Base-by-base conservation (phyloP, 1,140 invertebrate genomes). In the Atta texana region DNA sequence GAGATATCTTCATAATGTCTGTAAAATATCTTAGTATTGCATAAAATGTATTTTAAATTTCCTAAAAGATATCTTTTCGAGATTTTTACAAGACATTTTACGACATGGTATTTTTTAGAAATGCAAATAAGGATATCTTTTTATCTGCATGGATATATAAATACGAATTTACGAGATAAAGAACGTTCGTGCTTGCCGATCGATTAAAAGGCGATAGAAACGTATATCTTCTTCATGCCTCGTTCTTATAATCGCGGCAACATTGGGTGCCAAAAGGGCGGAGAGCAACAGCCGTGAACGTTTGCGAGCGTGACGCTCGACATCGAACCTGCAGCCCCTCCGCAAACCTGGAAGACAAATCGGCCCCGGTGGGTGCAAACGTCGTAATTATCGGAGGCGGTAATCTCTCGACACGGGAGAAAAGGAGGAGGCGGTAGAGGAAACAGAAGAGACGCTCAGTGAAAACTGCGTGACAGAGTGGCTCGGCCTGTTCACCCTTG, bases 381-480 rank as follows among this genome's bases (percentile, higher is more conserved):
- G 92, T 93, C 92, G 91, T 92, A 91, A 93, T 93, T 93, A 93
- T 93, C 91, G 92, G 87, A 87, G 88, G 69, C 88, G 72, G 92
- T 93, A 92, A 93, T 93, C 92, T 93, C 91, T 88, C 82, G 87
- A 78, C 87, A 86, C 71, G 81, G 51, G 64, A 74, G 86, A 88
- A 84, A 68, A 74, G 81, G 64, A 85, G 61, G 51, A 85, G 80
- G 69, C 76, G 78, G 64, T 39, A 28, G 57, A 74, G 74, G 78
- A 89, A 89, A 89, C 89, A 86, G 87, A 91, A 89, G 89, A 90
- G 88, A 85, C 84, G 87, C 59, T 89, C 86, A 89, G 88, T 92
- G 90, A 92, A 92, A 92, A 91, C 89, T 88, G 90, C 86, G 91
- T 92, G 92, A 92, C 85, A 89, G 92, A 92, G 88, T 92, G 88